Evolutionary conservation across 1,140 invertebrate genomes (phyloP).

Genomic region (Heliconius hewitsoni): DNA sequence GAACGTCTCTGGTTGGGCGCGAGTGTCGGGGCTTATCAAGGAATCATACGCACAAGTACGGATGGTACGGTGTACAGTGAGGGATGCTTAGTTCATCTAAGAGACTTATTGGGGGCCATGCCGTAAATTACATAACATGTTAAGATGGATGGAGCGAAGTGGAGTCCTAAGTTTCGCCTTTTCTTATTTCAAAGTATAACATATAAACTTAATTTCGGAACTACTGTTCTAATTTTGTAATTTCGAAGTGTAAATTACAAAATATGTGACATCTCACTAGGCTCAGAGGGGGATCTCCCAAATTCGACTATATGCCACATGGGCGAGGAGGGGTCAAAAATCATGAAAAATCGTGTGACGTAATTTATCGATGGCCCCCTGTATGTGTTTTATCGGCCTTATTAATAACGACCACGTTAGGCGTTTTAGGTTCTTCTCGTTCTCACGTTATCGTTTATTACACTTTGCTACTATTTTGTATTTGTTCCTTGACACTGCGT

Average conservation of each 20-base stretch:
- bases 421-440: slow-evolving; percentile 18
- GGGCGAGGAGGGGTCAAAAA: too few species aligned
- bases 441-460: slow-evolving; percentile 23
- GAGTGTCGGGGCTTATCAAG: background rate
- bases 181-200: too few species aligned
- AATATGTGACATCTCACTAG: too few species aligned
- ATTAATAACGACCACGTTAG: slow-evolving; percentile 18
- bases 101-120: background rate
- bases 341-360: too few species aligned
- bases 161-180: too few species aligned
- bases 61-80: slow-evolving; percentile 52
- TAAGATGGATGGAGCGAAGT: too few species aligned
- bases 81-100: slow-evolving; percentile 41
- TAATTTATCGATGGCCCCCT: background rate
- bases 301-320: too few species aligned
- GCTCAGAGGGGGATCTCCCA: too few species aligned
- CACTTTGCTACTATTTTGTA: slow-evolving; percentile 29
- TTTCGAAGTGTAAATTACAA: too few species aligned
- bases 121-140: too few species aligned
- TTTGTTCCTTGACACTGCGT: slow-evolving; percentile 44
- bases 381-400: slow-evolving; percentile 10
- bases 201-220: too few species aligned
- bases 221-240: too few species aligned
- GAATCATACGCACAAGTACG: slow-evolving; percentile 44
- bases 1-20: background rate